Evolutionary conservation across 2,888 invertebrate genomes (phyloP), one percentile per base, ranked within the genome.

Genomic region (Drosophila pseudotalamancana): DNA sequence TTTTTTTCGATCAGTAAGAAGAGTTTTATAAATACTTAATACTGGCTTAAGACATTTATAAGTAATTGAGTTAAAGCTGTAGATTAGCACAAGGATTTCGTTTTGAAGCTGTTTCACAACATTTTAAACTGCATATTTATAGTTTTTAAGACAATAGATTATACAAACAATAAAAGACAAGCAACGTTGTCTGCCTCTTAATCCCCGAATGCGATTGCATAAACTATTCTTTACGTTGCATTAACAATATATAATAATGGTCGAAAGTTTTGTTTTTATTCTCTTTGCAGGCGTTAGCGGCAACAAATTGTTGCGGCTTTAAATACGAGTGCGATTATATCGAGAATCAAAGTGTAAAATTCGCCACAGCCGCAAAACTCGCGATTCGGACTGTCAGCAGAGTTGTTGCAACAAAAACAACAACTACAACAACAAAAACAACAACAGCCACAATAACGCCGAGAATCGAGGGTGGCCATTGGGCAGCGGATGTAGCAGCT

Each of bases 291-390:
- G 55, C 62, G 56, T 56, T 57, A 61, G 43, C 31, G 40, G 51
- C 40, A 14, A 55, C 45, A 63, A 54, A 71, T 79, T 76, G 77
- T 54, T 66, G 67, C 45, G 72, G 80, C 59, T 79, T 79, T 76
- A 60, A 62, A 54, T 39, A 65, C 62, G 51, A 72, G 51, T 40
- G 56, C 55, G 61, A 77, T 76, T 79, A 76, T 56, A 63, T 57
- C 45, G 40, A 50, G 56, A 72, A 56, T 56, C 54, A 56, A 76
- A 79, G 84, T 79, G 72, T 79, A 64, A 67, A 83, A 63, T 68
- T 68, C 53, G 64, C 48, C 59, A 45, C 61, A 51, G 59, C 65
- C 68, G 35, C 63, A 63, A 72, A 48, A 55, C 34, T 54, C 73
- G 57, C 68, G 61, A 46, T 54, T 66, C 53, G 14, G 53, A 71